Conservation (phyloP, 2,113 vertebrate species). For the Camarhynchus parvulus region DNA sequence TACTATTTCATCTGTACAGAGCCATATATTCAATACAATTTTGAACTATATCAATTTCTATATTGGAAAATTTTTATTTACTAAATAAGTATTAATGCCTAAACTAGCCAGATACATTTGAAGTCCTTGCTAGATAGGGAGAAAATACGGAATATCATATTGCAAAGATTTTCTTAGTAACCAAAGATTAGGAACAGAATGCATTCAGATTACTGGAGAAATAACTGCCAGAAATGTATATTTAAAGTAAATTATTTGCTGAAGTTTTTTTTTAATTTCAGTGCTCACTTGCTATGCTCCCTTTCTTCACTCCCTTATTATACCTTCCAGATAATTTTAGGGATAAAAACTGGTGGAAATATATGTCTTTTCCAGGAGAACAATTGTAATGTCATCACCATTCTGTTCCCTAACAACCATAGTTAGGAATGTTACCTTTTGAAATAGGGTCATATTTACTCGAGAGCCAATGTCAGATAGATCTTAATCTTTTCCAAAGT, state of each 20-base stretch:
- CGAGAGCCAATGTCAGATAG: not conserved
- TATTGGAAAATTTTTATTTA: not conserved
- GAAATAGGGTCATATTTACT: not conserved
- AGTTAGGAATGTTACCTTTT: not conserved
- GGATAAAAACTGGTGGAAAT: not conserved
- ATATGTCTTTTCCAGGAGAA: not conserved
- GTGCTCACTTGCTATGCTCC: not conserved
- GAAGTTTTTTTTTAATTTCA: not conserved
- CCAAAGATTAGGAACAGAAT: not conserved
- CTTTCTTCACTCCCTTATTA: not conserved
- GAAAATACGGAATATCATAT: not conserved
- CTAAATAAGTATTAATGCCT: not conserved
- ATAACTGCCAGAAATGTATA: not conserved
- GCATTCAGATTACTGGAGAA: not conserved
- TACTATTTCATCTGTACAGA: not conserved
- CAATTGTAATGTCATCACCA: not conserved
- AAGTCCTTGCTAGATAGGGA: not conserved
- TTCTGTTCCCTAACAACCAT: not conserved
- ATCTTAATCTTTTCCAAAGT: not conserved
- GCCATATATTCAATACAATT: not conserved
- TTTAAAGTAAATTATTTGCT: not conserved
- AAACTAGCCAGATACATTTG: not conserved
- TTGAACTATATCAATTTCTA: not conserved
- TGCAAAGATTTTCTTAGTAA: not conserved
- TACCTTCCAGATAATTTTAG: not conserved